phyloP scores from a whole-genome alignment of 92 coral and sea anemone species.

The Diadumene lineata region DNA sequence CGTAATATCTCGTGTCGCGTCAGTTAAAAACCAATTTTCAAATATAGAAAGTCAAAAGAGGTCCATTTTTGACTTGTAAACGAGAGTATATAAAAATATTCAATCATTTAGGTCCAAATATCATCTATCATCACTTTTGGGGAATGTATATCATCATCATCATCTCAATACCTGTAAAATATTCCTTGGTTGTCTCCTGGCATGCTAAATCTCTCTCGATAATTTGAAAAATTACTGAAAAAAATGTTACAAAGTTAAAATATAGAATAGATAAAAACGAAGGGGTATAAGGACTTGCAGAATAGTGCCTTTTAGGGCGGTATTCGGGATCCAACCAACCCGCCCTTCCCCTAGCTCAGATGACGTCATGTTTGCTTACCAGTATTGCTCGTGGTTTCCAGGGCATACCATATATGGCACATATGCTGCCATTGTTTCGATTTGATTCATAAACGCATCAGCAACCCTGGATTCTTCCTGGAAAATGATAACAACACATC shows the following conservation, averaged over 20 bases:
- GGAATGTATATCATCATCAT: neutral
- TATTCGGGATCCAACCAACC: too few relatives aligned
- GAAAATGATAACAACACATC: neutral
- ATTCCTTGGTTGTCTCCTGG: constrained; percentile 85
- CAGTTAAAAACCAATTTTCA: too few relatives aligned
- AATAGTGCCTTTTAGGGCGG: too few relatives aligned
- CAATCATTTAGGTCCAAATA: too few relatives aligned
- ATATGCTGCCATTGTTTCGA: constrained; percentile 85
- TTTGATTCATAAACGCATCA: constrained; percentile 91
- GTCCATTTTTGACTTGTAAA: too few relatives aligned
- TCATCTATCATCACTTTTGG: too few relatives aligned
- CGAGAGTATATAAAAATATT: too few relatives aligned
- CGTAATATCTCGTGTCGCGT: too few relatives aligned
- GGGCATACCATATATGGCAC: constrained; percentile 97
- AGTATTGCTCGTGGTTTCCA: constrained; percentile 88
- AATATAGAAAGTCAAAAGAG: too few relatives aligned
- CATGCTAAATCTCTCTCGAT: constrained; percentile 91
- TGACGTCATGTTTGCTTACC: constrained; percentile 47
- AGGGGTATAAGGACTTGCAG: too few relatives aligned
- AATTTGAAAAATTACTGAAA: constrained; percentile 94
- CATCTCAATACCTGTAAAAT: constrained; percentile 74
- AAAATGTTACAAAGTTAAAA: constrained; percentile 8
- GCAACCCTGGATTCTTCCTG: constrained; percentile 89
- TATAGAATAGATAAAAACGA: too few relatives aligned
- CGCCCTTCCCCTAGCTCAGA: neutral